phyloP scores from a whole-genome alignment of 2,113 vertebrate species.

The Monopterus albus region DNA sequence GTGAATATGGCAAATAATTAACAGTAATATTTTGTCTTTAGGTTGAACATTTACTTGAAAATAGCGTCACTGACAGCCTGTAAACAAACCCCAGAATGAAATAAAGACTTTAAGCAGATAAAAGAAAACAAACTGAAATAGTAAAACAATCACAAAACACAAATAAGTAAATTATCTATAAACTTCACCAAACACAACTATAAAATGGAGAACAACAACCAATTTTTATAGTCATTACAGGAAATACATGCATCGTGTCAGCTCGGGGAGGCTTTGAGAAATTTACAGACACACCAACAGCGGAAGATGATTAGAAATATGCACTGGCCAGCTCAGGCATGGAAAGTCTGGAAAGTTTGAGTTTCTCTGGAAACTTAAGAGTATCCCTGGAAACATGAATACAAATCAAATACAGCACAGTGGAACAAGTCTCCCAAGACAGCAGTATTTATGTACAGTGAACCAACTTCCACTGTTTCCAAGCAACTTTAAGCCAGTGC shows the following conservation, averaged over 20 bases:
- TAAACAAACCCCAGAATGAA: too few species aligned
- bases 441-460: background rate
- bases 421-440: background rate
- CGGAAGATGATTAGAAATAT: background rate
- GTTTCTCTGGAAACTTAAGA: background rate
- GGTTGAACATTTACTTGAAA: slow-evolving; percentile 1
- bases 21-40: too few species aligned
- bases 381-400: background rate
- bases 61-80: background rate
- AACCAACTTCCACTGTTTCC: background rate
- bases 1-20: background rate
- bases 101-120: too few species aligned
- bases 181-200: background rate
- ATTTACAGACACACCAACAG: slow-evolving; percentile 18
- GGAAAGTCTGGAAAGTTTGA: background rate
- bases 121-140: background rate
- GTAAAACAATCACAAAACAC: background rate
- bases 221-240: background rate
- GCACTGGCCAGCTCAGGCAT: background rate
- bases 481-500: background rate
- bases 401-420: background rate
- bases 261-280: background rate
- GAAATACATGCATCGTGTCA: background rate
- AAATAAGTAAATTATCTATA: background rate
- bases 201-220: background rate